These are phyloP conservation scores for Henicopernis longicauda DNA, from an alignment of 2,113 vertebrate species.

Conservation along the genomic window DNA sequence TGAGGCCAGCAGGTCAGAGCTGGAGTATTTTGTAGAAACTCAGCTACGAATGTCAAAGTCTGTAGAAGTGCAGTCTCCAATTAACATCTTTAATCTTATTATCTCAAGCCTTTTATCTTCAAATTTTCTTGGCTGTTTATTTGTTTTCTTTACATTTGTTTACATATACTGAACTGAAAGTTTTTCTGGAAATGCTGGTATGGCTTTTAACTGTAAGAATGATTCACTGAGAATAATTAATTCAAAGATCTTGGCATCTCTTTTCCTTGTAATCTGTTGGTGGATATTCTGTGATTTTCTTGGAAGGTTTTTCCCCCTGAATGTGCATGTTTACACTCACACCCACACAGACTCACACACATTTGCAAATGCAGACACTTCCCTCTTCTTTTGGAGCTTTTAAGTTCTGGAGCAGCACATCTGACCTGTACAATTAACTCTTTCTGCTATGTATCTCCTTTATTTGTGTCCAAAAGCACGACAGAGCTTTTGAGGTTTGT, in stretches of 20 bases:
- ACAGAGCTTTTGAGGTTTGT: neutral
- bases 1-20: neutral
- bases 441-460: neutral
- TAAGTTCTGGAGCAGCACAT: neutral
- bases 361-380: constrained; percentile 45
- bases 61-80: neutral
- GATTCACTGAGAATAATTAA: constrained; percentile 50
- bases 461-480: neutral
- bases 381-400: constrained; percentile 7
- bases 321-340: constrained; percentile 38
- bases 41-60: neutral
- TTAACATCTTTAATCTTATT: constrained; percentile 32
- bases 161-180: neutral
- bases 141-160: constrained; percentile 51
- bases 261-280: constrained; percentile 27
- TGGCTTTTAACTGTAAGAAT: constrained; percentile 24
- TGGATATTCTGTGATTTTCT: constrained; percentile 41
- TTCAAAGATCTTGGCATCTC: constrained; percentile 39
- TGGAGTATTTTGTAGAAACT: neutral
- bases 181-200: constrained; percentile 59
- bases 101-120: constrained; percentile 56
- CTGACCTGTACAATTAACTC: neutral
- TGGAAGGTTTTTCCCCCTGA: constrained; percentile 27
- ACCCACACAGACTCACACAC: constrained; percentile 7
- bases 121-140: constrained; percentile 25